Evolutionary conservation across 2,113 vertebrate genomes (phyloP).

Genomic region (Menidia beryllina): DNA sequence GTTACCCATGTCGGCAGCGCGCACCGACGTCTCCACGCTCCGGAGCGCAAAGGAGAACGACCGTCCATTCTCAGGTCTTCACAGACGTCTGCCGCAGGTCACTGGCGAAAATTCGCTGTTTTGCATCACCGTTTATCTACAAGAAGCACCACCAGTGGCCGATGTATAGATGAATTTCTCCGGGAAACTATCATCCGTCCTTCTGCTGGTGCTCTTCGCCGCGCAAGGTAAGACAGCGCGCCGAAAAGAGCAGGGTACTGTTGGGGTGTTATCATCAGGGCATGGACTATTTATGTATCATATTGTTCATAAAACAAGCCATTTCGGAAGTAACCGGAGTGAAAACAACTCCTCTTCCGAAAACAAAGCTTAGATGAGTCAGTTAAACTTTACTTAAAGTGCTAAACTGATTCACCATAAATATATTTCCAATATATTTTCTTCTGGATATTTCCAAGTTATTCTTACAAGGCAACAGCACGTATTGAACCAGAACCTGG

Average conservation of each 20-base stretch:
- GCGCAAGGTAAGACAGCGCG: slow-evolving; percentile 75
- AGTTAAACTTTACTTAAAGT: slow-evolving; percentile 12
- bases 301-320: not conserved
- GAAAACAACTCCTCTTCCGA: not conserved
- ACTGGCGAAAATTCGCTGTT: not conserved
- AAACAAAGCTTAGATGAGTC: not conserved
- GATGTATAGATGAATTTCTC: slow-evolving; percentile 74
- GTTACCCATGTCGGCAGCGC: slow-evolving; percentile 64
- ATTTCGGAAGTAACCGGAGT: not conserved
- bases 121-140: not conserved
- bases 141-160: slow-evolving; percentile 7
- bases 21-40: slow-evolving; percentile 61
- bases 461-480: not conserved
- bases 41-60: slow-evolving; percentile 45
- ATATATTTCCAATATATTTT: not conserved
- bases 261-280: not conserved
- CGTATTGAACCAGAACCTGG: not conserved
- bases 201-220: slow-evolving; percentile 71
- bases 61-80: slow-evolving; percentile 17
- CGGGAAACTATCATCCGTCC: slow-evolving; percentile 56
- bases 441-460: not conserved
- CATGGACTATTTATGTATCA: not conserved
- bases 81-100: not conserved
- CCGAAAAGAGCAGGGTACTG: not conserved
- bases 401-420: not conserved